These are phyloP conservation scores for Caenorhabditis briggsae DNA, from an alignment of 1,140 invertebrate genomes.

Conservation along the genomic window DNA sequence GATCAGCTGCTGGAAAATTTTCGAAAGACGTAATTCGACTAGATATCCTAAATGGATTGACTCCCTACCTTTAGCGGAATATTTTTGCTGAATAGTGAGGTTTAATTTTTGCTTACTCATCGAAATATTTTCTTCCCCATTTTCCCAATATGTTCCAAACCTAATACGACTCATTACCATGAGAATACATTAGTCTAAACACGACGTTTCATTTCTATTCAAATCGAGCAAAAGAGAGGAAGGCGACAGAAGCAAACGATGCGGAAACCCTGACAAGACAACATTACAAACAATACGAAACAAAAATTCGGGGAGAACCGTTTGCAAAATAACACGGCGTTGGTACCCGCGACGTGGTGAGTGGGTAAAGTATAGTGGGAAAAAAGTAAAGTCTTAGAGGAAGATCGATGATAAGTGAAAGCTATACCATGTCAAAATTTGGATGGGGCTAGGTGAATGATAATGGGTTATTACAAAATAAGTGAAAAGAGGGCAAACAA, in stretches of 20 bases:
- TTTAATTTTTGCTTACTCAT: too few species aligned
- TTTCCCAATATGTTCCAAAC: too few species aligned
- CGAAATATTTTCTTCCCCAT: too few species aligned
- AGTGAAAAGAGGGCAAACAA: background rate
- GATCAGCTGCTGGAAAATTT: too few species aligned
- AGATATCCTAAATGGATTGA: too few species aligned
- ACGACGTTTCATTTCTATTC: background rate
- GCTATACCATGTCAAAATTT: conserved; percentile 8
- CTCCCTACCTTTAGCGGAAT: too few species aligned
- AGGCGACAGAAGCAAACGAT: background rate
- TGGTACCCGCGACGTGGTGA: conserved; percentile 15
- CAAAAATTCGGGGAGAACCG: too few species aligned
- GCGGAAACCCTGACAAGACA: background rate
- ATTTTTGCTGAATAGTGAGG: too few species aligned
- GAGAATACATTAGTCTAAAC: background rate
- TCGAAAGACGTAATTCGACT: too few species aligned
- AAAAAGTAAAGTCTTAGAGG: background rate
- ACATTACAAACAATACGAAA: conserved; percentile 6
- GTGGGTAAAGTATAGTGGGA: background rate
- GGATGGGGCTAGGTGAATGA: background rate
- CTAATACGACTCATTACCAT: too few species aligned
- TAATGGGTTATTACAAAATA: background rate
- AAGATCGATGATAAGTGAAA: conserved; percentile 27
- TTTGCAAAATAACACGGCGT: conserved; percentile 2
- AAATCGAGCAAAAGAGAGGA: background rate